Conservation (phyloP, 1,140 invertebrate species). For the Bombus vancouverensis region DNA sequence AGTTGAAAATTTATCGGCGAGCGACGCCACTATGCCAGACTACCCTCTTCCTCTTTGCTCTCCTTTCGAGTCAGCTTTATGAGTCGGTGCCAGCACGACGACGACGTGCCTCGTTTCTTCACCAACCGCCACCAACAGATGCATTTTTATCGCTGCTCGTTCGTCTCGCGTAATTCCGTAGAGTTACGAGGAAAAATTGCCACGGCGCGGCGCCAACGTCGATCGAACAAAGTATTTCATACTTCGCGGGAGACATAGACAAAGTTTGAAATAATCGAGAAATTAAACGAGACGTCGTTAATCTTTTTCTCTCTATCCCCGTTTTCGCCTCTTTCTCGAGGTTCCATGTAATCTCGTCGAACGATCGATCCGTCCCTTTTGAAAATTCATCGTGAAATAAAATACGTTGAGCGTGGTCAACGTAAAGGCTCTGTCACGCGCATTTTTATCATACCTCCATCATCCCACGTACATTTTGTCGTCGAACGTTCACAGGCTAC, state of each 20-base stretch:
- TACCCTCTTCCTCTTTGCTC: too few species aligned
- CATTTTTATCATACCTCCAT: conserved; percentile 23
- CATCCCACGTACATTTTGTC: background rate
- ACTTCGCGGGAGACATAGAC: background rate
- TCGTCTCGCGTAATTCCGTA: background rate
- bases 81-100: background rate
- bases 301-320: background rate
- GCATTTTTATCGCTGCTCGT: conserved; percentile 28
- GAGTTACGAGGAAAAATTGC: background rate
- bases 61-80: conserved; percentile 11
- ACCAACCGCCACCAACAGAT: conserved; percentile 3
- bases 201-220: background rate
- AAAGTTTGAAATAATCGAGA: background rate
- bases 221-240: background rate
- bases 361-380: conserved; percentile 10
- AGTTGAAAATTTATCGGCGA: conserved; percentile 27
- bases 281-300: conserved; percentile 17
- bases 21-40: background rate
- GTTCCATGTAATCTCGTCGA: conserved; percentile 36
- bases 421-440: conserved; percentile 2
- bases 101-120: background rate
- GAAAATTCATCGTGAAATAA: conserved; percentile 16
- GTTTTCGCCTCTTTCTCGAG: conserved; percentile 22
- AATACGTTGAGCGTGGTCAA: background rate
- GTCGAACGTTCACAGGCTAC: background rate